These are phyloP conservation scores for Tachyglossus aculeatus DNA, from an alignment of 2,797 vertebrate species.

Conservation along the genomic window DNA sequence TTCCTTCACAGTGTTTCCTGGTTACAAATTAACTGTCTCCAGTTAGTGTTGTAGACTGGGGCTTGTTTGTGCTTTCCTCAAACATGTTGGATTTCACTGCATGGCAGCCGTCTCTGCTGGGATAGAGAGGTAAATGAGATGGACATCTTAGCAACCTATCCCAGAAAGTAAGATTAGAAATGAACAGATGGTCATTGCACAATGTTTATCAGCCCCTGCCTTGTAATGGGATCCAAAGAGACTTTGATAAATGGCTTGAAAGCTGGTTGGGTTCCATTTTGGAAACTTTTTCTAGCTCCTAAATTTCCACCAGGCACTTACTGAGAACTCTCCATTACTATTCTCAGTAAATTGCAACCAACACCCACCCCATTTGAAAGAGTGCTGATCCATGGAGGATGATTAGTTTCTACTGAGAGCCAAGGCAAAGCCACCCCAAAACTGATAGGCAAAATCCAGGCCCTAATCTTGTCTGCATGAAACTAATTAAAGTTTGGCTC, in stretches of 20 bases:
- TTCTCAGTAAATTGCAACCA: background rate
- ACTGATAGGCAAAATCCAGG: no score
- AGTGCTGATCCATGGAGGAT: no score
- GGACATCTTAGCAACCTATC: background rate
- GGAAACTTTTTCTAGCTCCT: background rate
- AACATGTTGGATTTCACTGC: background rate
- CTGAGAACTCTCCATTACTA: background rate
- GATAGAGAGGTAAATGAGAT: background rate
- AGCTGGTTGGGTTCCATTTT: background rate
- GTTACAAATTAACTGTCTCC: background rate
- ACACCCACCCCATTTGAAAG: no score
- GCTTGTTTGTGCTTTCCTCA: slow-evolving; percentile 2
- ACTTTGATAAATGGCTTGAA: background rate
- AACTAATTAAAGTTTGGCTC: no score
- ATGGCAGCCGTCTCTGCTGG: background rate
- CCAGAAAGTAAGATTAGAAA: background rate
- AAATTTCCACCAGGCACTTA: background rate
- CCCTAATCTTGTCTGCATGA: no score
- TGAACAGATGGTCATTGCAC: background rate
- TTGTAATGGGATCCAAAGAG: background rate
- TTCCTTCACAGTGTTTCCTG: background rate
- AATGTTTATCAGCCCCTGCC: background rate
- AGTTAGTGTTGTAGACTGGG: background rate
- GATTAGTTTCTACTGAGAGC: no score
- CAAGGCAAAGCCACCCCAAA: no score